Base-by-base conservation (phyloP, 2,113 vertebrate species). In the Irena cyanogastra region DNA sequence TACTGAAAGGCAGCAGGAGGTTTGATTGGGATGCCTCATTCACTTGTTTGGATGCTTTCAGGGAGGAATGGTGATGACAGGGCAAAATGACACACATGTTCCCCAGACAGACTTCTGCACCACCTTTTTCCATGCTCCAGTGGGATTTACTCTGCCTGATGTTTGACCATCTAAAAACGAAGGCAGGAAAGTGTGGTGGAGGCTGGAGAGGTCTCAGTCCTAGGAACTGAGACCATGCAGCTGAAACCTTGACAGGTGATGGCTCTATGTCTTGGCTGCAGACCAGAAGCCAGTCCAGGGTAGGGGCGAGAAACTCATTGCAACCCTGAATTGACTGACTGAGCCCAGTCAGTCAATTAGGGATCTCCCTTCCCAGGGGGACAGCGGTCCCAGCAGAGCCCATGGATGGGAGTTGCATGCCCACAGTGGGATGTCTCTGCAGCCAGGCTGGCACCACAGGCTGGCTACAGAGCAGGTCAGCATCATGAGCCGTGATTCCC, bases 161-260 rank as follows among this genome's bases (percentile, higher is more conserved):
- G 37, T 53, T 52, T 44, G 54, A 49, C 44, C 33, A 20, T 16
- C 19, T 33, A 0, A 19, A 78, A 66, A 63, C 0, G 2, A 66
- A 82, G 8, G 20, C 47, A 53, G 23, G 37, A 49, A 41, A 33
- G n/a, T 13, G 16, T 7, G 12, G 6, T 27, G 23, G 64, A 52
- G 30, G 17, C 39, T 35, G 52, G 35, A 78, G 44, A 60, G 20
- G 24, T 72, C 33, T 70, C 30, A 41, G 3, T 7, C 33, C 30
- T 2, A 1, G 13, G n/a, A 76, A 26, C n/a, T n/a, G n/a, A n/a
- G n/a, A n/a, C n/a, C 1, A 0, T 3, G 42, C 1, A 6, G 49
- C 41, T 44, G 45, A 77, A 87, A 31, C 28, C 27, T 60, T 39
- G 24, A 27, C 28, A 42, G 27, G 24, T 3, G 11, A 16, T 4